phyloP scores from a whole-genome alignment of 2,113 vertebrate genomes.

The Oncorhynchus gorbuscha region DNA sequence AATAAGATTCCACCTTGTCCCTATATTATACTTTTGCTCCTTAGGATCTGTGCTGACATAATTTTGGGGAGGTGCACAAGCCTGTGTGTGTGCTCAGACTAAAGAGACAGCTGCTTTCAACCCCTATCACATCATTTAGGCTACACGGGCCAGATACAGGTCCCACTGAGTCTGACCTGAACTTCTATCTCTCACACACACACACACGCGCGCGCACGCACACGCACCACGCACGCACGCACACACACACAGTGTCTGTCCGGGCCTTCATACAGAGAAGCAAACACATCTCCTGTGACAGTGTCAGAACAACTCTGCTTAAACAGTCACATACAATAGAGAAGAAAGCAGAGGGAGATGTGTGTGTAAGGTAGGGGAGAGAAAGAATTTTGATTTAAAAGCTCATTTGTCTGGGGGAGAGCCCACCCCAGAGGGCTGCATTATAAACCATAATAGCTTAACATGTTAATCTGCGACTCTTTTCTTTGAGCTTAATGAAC shows the following conservation, averaged over 20 bases:
- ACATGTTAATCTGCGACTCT: slow-evolving; percentile 67
- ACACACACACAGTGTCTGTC: slow-evolving; percentile 13
- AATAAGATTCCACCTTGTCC: too few relatives aligned
- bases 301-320: slow-evolving; percentile 53
- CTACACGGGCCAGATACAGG: too few relatives aligned
- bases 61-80: too few relatives aligned
- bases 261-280: neutral
- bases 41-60: too few relatives aligned
- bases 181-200: neutral
- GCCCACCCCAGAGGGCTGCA: slow-evolving; percentile 61
- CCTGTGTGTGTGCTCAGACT: too few relatives aligned
- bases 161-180: neutral
- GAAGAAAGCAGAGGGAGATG: neutral
- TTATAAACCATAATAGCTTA: slow-evolving; percentile 64
- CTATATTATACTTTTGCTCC: too few relatives aligned
- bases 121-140: too few relatives aligned
- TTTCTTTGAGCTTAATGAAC: slow-evolving; percentile 67
- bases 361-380: neutral
- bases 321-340: slow-evolving; percentile 4
- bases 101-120: too few relatives aligned
- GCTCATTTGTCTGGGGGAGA: slow-evolving; percentile 59
- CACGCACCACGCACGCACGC: neutral
- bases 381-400: slow-evolving; percentile 34
- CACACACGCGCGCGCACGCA: neutral
- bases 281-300: slow-evolving; percentile 35